Evolutionary conservation across 2,888 invertebrate species (phyloP).

Genomic region (Noctua comes): DNA sequence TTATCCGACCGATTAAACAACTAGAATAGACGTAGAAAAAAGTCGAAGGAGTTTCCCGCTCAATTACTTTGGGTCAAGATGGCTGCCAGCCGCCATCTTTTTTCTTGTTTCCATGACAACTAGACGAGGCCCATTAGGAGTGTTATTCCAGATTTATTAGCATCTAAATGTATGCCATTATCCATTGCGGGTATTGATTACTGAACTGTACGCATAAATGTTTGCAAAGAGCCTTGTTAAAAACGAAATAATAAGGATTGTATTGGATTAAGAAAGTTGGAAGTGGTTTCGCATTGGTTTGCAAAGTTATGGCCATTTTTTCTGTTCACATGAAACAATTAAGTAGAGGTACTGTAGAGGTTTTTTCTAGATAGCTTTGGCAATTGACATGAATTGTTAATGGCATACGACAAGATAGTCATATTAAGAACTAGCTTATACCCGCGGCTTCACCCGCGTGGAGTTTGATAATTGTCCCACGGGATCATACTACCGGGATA

Average conservation of each 20-base stretch:
- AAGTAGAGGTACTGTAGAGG: not conserved
- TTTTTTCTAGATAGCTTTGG: not conserved
- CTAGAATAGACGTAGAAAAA: constrained; percentile 10
- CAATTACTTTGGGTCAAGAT: constrained; percentile 38
- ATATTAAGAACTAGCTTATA: no score
- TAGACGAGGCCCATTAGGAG: constrained; percentile 17
- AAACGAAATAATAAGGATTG: constrained; percentile 2
- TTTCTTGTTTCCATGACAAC: constrained; percentile 27
- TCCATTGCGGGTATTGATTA: constrained; percentile 32
- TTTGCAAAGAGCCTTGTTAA: constrained; percentile 23
- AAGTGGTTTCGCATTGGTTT: not conserved
- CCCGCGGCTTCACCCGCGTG: no score
- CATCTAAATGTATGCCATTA: constrained; percentile 36
- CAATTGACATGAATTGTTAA: not conserved
- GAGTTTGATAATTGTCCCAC: no score
- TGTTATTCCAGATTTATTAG: constrained; percentile 45
- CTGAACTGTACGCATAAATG: constrained; percentile 22
- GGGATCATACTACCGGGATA: no score
- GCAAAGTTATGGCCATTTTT: not conserved
- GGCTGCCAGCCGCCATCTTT: constrained; percentile 31
- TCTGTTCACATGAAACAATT: not conserved
- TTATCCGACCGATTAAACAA: constrained; percentile 14
- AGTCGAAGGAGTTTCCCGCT: constrained; percentile 19
- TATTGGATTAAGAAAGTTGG: not conserved
- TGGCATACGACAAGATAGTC: not conserved